These are phyloP conservation scores for Eretmocerus hayati DNA, from an alignment of 2,888 invertebrate genomes.

Conservation along the genomic window DNA sequence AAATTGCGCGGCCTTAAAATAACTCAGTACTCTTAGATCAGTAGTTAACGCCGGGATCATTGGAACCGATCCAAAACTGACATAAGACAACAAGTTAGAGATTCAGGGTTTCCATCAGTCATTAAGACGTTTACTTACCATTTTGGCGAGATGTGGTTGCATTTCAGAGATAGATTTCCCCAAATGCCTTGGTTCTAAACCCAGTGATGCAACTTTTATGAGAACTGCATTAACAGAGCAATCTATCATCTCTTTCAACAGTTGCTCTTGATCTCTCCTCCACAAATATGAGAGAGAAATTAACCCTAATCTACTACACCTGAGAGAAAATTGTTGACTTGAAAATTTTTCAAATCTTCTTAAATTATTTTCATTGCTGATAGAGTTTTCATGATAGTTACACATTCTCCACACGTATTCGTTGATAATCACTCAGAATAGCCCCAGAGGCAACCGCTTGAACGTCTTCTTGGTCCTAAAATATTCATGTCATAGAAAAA, in stretches of 20 bases:
- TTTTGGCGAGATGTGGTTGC: constrained; percentile 77
- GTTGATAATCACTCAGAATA: constrained; percentile 96
- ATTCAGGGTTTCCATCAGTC: constrained; percentile 24
- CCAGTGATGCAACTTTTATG: constrained; percentile 95
- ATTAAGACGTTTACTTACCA: constrained; percentile 52
- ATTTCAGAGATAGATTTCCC: constrained; percentile 80
- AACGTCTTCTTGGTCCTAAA: constrained; percentile 63
- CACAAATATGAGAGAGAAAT: constrained; percentile 89
- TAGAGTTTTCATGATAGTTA: constrained; percentile 52
- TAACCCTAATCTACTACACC: constrained; percentile 84
- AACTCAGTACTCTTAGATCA: constrained; percentile 17
- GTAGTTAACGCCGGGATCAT: constrained; percentile 15
- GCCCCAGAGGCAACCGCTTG: constrained; percentile 97
- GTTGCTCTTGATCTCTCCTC: constrained; percentile 89
- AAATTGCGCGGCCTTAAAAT: constrained; percentile 13
- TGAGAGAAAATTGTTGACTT: constrained; percentile 44
- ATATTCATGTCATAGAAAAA: constrained; percentile 31
- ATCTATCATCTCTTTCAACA: constrained; percentile 94
- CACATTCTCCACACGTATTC: constrained; percentile 96
- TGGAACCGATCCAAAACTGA: constrained; percentile 26
- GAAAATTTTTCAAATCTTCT: constrained; percentile 4
- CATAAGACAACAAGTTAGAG: constrained; percentile 15
- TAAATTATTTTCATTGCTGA: background rate
- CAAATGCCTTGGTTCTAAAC: constrained; percentile 82
- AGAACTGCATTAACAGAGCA: constrained; percentile 88